A percentile compares a stretch with the other conserved stretches of the same genome.
Conservation (phyloP, 1,140 invertebrate genomes). For the Ridgeia piscesae region DNA sequence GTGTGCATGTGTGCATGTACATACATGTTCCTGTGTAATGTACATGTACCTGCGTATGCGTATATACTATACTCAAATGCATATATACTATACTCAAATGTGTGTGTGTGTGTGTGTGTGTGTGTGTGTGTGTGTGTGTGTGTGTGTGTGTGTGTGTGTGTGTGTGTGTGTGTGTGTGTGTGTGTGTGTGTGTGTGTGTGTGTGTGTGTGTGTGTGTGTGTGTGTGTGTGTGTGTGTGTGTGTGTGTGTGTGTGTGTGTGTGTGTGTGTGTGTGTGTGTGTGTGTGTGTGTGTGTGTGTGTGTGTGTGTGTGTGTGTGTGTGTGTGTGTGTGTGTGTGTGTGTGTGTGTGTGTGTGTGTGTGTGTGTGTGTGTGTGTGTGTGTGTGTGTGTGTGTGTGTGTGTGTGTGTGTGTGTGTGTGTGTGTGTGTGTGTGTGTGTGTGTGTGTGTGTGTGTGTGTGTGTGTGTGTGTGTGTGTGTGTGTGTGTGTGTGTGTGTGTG, state of each 20-base stretch:
- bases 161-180: conserved; percentile 8
- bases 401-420: conserved; percentile 9
- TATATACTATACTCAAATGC: no score
- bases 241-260: conserved; percentile 12
- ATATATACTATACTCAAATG: no score
- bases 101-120: conserved; percentile 4
- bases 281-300: conserved; percentile 2
- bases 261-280: not conserved
- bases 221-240: conserved; percentile 14
- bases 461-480: no score
- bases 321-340: not conserved
- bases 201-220: conserved; percentile 14
- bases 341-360: no score
- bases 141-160: conserved; percentile 12
- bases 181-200: not conserved
- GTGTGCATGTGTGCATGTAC: not conserved
- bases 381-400: not conserved
- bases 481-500: conserved; percentile 14
- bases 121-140: conserved; percentile 19
- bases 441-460: not conserved
- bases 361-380: conserved; percentile 7
- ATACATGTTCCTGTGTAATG: not conserved
- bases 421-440: not conserved
- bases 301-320: no score
- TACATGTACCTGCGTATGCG: not conserved